These are phyloP conservation scores for Lepidostoma basale DNA, from an alignment of 1,140 invertebrate genomes.

Conservation along the genomic window DNA sequence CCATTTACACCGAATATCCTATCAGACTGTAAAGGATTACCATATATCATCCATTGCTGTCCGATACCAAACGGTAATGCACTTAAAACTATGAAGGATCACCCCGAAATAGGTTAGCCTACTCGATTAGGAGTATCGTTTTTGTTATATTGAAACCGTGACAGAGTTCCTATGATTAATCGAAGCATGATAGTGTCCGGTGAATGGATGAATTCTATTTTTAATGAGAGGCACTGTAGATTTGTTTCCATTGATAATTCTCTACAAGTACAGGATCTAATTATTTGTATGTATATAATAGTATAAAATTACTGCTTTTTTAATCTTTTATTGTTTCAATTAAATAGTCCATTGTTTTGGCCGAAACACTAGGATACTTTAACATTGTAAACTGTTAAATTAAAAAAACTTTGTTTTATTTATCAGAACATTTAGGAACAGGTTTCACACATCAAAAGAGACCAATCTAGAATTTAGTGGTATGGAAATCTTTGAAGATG, in stretches of 20 bases:
- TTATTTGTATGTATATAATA: background rate
- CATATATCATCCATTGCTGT: background rate
- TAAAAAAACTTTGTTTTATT: no score
- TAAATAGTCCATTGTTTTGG: no score
- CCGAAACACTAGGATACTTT: no score
- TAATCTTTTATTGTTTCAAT: no score
- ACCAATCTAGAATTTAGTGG: no score
- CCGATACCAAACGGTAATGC: background rate
- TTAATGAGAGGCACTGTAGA: background rate
- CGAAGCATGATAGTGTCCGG: background rate
- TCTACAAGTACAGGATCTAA: background rate
- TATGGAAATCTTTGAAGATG: no score
- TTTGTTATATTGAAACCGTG: background rate
- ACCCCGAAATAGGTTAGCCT: background rate
- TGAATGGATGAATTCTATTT: background rate
- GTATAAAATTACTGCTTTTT: no score
- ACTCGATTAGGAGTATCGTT: background rate
- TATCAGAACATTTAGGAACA: no score
- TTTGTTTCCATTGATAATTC: background rate
- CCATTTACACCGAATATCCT: background rate
- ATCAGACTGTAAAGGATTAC: background rate
- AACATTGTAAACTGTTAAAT: no score
- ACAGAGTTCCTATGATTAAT: constrained; percentile 1
- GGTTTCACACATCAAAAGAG: no score
- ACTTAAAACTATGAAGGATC: constrained; percentile 17